These are phyloP conservation scores for Bombyx mandarina DNA, from an alignment of 1,140 invertebrate species.

Conservation along the genomic window DNA sequence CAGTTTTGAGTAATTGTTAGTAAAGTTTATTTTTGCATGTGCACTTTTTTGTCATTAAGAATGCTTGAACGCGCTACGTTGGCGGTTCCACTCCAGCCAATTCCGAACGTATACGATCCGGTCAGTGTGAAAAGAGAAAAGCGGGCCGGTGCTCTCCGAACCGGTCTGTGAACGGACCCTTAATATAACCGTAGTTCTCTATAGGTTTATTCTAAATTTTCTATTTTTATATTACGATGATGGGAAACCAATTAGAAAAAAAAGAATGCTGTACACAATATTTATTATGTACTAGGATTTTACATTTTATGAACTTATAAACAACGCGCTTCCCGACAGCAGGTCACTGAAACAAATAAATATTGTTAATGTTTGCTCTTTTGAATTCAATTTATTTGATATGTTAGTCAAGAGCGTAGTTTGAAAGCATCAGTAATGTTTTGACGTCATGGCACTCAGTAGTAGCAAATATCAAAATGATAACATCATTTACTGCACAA, in stretches of 20 bases:
- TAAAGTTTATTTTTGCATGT: no score
- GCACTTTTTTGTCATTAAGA: no score
- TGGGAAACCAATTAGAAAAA: constrained; percentile 14
- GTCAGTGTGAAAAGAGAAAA: no score
- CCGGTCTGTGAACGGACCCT: no score
- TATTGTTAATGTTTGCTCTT: constrained; percentile 10
- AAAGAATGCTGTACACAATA: constrained; percentile 35
- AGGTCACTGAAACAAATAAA: constrained; percentile 55
- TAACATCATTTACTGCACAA: constrained; percentile 41
- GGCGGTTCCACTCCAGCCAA: no score
- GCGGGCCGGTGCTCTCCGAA: no score
- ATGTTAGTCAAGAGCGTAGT: no score
- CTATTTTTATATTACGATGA: neutral
- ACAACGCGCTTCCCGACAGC: constrained; percentile 47
- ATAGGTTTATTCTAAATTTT: constrained; percentile 1
- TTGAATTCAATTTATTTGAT: no score
- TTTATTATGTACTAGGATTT: constrained; percentile 58
- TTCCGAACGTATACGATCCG: no score
- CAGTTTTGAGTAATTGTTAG: no score
- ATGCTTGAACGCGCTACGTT: no score
- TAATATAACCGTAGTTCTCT: no score
- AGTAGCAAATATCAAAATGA: constrained; percentile 61
- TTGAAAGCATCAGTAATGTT: constrained; percentile 29
- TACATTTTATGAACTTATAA: constrained; percentile 61
- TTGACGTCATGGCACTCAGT: constrained; percentile 60